Evolutionary conservation across 2,797 vertebrate genomes (phyloP).

Genomic region (Peromyscus eremicus): DNA sequence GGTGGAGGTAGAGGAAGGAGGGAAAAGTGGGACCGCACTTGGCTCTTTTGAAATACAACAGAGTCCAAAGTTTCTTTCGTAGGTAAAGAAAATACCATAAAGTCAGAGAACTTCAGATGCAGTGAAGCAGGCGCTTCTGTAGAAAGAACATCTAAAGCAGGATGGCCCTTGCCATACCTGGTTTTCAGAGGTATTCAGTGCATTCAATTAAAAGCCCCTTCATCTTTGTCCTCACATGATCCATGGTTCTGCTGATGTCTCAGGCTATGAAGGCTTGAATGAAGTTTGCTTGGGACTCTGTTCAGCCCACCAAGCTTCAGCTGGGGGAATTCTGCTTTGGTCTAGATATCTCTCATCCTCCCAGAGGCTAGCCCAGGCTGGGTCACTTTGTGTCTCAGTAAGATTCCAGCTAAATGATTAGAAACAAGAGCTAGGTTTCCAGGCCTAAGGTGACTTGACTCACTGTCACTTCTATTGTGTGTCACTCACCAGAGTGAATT

Average conservation of each 20-base stretch:
- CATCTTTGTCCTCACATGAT: neutral
- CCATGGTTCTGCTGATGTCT: neutral
- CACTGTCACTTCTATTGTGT: neutral
- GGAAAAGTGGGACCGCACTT: neutral
- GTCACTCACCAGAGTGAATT: neutral
- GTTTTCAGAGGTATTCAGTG: neutral
- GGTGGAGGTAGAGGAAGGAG: neutral
- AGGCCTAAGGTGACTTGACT: neutral
- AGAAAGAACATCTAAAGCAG: neutral
- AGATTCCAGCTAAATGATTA: neutral
- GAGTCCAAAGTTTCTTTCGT: neutral
- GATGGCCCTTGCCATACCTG: neutral
- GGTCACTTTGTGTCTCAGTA: neutral
- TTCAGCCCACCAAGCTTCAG: neutral
- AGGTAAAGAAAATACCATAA: neutral
- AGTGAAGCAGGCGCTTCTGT: neutral
- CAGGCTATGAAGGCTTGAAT: neutral
- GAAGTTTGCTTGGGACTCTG: neutral
- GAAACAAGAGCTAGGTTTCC: neutral
- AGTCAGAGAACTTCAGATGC: neutral
- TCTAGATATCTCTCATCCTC: neutral
- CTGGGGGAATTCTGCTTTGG: neutral
- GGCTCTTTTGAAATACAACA: neutral
- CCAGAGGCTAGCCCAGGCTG: neutral
- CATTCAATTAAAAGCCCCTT: neutral